Evolutionary conservation across 1,140 invertebrate genomes (phyloP), one percentile per base, ranked within the genome.

Genomic region (Diorhabda sublineata): DNA sequence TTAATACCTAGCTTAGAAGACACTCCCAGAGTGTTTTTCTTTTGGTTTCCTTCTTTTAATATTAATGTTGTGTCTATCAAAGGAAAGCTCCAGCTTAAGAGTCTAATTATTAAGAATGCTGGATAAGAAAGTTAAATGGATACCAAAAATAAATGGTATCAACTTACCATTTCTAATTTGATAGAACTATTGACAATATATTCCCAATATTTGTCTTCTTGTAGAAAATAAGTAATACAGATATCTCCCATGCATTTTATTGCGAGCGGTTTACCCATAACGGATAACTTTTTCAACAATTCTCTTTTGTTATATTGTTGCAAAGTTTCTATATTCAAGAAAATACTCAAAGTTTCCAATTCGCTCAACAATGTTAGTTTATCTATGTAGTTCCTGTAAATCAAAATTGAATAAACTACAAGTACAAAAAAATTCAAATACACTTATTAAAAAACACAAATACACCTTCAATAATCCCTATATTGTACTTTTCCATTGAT

Each of bases 171-270:
- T 44, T 71, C 45, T 41, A 70, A 69, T 44, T 71, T 64, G 6
- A 75, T 67, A 0, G 71, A 47, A 63, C 66, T 58, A 44, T 71
- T 69, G n/a, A 78, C 66, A 62, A 78, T 74, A 56, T 68, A 69
- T 66, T 76, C 68, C 75, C 75, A 76, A 68, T 75, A 75, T 61
- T 73, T 73, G 6, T 71, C 44, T 67, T 75, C 72, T 43, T 77
- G 68, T 11, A 73, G 66, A 9, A 56, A 42, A 64, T 77, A 78
- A 26, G 74, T 76, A 42, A 69, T 71, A 62, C 78, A 78, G n/a
- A 77, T 42, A 45, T 58, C 45, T 4, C 72, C 76, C 69, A 79
- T 76, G 26, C 66, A 69, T 67, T 75, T 76, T 4, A 78, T 62
- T 52, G 64, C 66, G 3, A 70, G 8, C 3, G 70, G 64, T 63